These are phyloP conservation scores for Clarias batrachus DNA, from an alignment of 2,113 vertebrate genomes.

Conservation along the genomic window DNA sequence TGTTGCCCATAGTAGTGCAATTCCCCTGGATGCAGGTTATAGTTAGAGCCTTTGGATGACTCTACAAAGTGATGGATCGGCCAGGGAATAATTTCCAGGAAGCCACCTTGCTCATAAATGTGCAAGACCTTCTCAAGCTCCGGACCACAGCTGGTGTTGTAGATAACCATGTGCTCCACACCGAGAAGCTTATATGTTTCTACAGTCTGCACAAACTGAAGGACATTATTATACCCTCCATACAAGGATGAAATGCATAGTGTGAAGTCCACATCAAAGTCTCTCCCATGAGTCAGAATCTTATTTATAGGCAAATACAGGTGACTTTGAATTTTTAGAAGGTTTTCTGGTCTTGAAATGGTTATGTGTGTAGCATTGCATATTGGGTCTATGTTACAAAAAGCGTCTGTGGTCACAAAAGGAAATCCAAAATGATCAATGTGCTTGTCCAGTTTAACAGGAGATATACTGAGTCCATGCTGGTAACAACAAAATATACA, in stretches of 20 bases:
- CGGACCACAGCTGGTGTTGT: conserved; percentile 68
- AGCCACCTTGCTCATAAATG: conserved; percentile 63
- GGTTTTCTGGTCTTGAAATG: conserved; percentile 13
- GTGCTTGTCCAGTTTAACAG: conserved; percentile 46
- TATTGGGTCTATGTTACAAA: conserved; percentile 46
- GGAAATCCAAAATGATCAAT: conserved; percentile 69
- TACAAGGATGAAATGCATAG: conserved; percentile 71
- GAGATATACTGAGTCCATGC: neutral
- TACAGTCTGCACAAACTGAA: conserved; percentile 69
- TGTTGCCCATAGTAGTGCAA: conserved; percentile 58
- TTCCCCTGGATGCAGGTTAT: conserved; percentile 52
- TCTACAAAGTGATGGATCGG: conserved; percentile 63
- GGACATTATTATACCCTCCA: conserved; percentile 66
- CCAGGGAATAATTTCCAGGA: conserved; percentile 64
- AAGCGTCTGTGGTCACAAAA: conserved; percentile 53
- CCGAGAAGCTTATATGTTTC: conserved; percentile 71
- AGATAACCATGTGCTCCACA: conserved; percentile 63
- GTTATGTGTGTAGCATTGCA: conserved; percentile 45
- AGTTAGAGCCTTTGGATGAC: conserved; percentile 57
- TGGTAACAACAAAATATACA: conserved; percentile 73
- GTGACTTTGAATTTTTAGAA: neutral
- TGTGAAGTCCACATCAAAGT: conserved; percentile 61
- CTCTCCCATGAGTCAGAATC: conserved; percentile 49
- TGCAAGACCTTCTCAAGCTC: conserved; percentile 64
- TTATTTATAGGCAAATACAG: conserved; percentile 62